Evolutionary conservation across 2,888 invertebrate species (phyloP).

Genomic region (Diaphora mendica): DNA sequence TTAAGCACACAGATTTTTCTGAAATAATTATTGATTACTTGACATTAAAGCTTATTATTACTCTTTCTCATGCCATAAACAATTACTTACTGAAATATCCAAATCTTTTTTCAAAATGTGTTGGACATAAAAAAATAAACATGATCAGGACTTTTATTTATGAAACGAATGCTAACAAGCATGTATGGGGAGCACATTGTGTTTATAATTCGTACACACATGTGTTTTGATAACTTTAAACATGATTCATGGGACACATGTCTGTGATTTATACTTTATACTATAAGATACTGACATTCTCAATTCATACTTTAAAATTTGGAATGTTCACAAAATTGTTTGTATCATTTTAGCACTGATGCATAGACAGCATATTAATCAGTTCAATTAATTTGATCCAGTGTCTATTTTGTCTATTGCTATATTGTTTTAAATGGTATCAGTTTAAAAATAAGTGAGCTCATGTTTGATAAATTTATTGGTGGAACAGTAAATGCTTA

Average conservation of each 20-base stretch:
- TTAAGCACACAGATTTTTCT: background rate
- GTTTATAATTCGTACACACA: constrained; percentile 64
- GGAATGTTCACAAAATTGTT: constrained; percentile 28
- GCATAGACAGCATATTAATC: constrained; percentile 1
- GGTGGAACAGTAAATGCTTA: background rate
- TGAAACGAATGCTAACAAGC: constrained; percentile 50
- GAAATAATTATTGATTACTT: background rate
- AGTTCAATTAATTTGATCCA: constrained; percentile 16
- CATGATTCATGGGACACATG: constrained; percentile 71
- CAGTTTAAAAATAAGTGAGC: constrained; percentile 18
- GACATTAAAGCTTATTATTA: background rate
- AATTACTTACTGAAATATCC: constrained; percentile 26
- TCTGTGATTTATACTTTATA: constrained; percentile 46
- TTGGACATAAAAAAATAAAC: constrained; percentile 62
- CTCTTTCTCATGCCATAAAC: constrained; percentile 11
- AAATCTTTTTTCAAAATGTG: constrained; percentile 24
- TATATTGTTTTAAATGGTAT: constrained; percentile 14
- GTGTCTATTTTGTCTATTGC: constrained; percentile 6
- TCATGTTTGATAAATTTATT: constrained; percentile 17
- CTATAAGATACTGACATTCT: constrained; percentile 28
- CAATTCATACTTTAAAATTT: constrained; percentile 25
- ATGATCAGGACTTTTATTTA: constrained; percentile 60
- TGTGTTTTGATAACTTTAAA: constrained; percentile 58
- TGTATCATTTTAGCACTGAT: constrained; percentile 11
- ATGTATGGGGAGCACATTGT: constrained; percentile 57